Evolutionary conservation across 2,888 invertebrate species (phyloP), one percentile per base, ranked within the genome.

Genomic region (Eudemis profundana): DNA sequence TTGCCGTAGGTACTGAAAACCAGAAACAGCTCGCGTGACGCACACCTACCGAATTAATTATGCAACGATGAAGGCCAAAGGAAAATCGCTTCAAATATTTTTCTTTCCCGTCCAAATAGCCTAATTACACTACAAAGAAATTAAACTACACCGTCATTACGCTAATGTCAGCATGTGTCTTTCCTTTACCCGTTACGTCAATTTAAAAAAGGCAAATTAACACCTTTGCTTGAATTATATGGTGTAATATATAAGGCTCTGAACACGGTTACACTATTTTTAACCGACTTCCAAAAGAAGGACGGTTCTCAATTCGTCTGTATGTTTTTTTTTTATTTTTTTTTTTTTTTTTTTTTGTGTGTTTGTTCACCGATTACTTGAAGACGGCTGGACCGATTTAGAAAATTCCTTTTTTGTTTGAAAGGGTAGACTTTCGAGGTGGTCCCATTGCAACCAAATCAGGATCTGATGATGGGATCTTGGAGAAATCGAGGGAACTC

Each of bases 191-290:
- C 12, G 50, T 50, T 50, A 50, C 57, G 56, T 7, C 29, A 42
- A 40, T 46, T 61, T n/a, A 36, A 63, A 57, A 57, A 57, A 56
- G 15, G 17, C 7, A 21, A 61, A 40, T 54, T 44, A 51, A 64
- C 57, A 64, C 64, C 50, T 40, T 12, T 14, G n/a, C 15, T 42
- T 38, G 19, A 19, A 54, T 54, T 36, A 27, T 10, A 44, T 12
- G 33, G 42, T 33, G 12, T 33, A 21, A 12, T 7, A 44, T 15
- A 27, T 40, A 42, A 61, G 21, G 61, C 4, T 42, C 14, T 42
- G 50, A 4, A 40, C 21, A 61, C 12, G 33, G 8, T 33, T 33
- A 33, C 8, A n/a, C n/a, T n/a, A n/a, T n/a, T n/a, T n/a, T n/a
- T n/a, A n/a, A n/a, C n/a, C n/a, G n/a, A n/a, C n/a, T n/a, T n/a